Evolutionary conservation across 30 jellyfish, hydroid and myxozoan species (phyloP), one percentile per base, ranked within the genome.

Genomic region (Phacellophora camtschatica): DNA sequence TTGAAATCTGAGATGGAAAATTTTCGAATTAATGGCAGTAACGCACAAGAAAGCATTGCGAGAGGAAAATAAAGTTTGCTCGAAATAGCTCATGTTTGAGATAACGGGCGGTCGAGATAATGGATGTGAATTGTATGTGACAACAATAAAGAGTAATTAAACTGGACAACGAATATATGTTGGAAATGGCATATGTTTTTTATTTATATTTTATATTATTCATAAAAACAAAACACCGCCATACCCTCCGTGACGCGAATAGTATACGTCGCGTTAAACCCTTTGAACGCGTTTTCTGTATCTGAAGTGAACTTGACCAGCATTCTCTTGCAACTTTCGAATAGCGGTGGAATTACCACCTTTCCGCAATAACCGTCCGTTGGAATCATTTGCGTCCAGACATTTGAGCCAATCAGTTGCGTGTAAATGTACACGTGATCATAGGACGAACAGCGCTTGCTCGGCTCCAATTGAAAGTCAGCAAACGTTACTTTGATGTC

Each of bases 331-430:
- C 96, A 65, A 41, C 81, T 88, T 7, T 62, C 88, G 37, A 90
- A 71, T 58, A 66, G 71, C 25, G 81, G 20, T 19, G 81, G 82
- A 28, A 66, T 50, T 32, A 66, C 65, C 23, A 24, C 74, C 0
- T 35, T 76, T 1, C 98, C 98, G 69, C 98, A 90, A 41, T 90
- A 84, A 32, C 98, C 98, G 18, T 83, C 95, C 0, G 46, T 4
- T n/a, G 84, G 83, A 2, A 74, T 66, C 82, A 77, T 50, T 74
- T 74, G 83, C 30, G 58, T 65, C 97, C 97, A 90, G 1, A 18
- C 74, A 28, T 49, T 34, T 62, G 88, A 59, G 57, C 96, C 98
- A 49, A 63, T 33, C 8, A 69, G 43, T 68, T 90, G 96, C 5
- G 76, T 64, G 73, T 75, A 90, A 15, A 90, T 27, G 80, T 68